Conservation (phyloP, 2,888 invertebrate genomes). For the Aporophyla nigra region DNA sequence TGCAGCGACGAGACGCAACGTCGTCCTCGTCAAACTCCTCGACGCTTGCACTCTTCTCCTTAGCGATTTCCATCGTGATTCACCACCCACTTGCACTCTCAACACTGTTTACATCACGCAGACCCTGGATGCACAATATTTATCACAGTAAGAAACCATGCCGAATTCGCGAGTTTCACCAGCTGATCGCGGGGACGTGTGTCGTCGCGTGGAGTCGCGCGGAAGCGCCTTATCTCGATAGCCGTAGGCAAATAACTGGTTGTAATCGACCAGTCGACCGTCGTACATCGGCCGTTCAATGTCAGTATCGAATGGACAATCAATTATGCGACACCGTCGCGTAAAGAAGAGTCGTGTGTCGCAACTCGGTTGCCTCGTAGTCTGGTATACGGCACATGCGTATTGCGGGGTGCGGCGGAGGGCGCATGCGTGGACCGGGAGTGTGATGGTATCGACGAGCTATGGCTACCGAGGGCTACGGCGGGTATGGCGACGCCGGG, state of each 20-base stretch:
- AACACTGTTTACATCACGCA: constrained; percentile 76
- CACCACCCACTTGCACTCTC: constrained; percentile 72
- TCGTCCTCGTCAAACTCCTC: constrained; percentile 87
- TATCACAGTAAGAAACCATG: constrained; percentile 76
- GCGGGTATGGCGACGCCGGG: constrained; percentile 74
- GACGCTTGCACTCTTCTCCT: constrained; percentile 76
- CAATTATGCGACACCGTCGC: constrained; percentile 88
- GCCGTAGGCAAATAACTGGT: constrained; percentile 86
- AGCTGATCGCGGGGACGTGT: constrained; percentile 74
- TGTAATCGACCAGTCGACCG: constrained; percentile 82
- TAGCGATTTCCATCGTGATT: constrained; percentile 83
- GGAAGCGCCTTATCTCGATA: constrained; percentile 82
- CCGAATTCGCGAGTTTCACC: constrained; percentile 65
- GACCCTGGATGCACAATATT: constrained; percentile 72
- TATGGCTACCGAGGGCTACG: constrained; percentile 56
- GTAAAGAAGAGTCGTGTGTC: constrained; percentile 84
- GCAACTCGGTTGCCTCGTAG: constrained; percentile 77
- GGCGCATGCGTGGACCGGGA: constrained; percentile 81
- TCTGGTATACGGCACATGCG: constrained; percentile 81
- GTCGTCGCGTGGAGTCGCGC: constrained; percentile 67
- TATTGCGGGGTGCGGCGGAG: constrained; percentile 64
- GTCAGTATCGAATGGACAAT: constrained; percentile 89
- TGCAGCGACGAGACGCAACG: constrained; percentile 84
- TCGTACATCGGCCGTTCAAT: constrained; percentile 85
- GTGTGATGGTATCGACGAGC: constrained; percentile 78